phyloP scores from a whole-genome alignment of 2,888 invertebrate genomes.

The Harpalus rubripes region DNA sequence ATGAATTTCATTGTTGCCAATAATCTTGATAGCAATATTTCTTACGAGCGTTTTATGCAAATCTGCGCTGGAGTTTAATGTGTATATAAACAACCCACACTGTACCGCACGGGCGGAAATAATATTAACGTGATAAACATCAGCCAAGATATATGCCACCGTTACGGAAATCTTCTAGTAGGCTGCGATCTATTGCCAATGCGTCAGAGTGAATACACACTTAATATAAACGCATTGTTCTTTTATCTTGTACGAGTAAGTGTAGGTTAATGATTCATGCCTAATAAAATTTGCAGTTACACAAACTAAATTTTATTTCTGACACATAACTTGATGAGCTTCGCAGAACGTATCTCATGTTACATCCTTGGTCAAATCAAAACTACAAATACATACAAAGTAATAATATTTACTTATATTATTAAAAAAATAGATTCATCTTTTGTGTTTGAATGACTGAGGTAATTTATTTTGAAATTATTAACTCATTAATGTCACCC shows the following conservation, averaged over 20 bases:
- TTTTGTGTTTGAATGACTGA: too few species aligned
- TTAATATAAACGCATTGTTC: background rate
- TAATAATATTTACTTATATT: too few species aligned
- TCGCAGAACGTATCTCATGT: too few species aligned
- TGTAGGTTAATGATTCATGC: background rate
- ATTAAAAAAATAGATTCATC: too few species aligned
- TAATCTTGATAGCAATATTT: slow-evolving; percentile 53
- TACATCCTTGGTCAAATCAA: too few species aligned
- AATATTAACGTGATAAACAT: slow-evolving; percentile 57
- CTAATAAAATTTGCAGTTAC: background rate
- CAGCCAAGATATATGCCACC: slow-evolving; percentile 53
- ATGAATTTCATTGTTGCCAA: slow-evolving; percentile 55
- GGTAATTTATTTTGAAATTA: too few species aligned
- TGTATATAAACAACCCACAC: slow-evolving; percentile 53
- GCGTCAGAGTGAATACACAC: background rate
- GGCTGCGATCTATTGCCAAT: background rate
- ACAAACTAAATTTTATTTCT: background rate
- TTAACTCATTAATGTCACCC: too few species aligned
- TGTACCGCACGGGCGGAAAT: slow-evolving; percentile 53
- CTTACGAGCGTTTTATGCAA: slow-evolving; percentile 51
- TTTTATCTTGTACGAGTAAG: background rate
- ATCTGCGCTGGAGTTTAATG: slow-evolving; percentile 47
- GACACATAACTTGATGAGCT: too few species aligned
- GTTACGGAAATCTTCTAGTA: slow-evolving; percentile 43
- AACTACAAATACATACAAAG: too few species aligned